Evolutionary conservation across 2,888 invertebrate genomes (phyloP), one percentile per base, ranked within the genome.

Genomic region (Bombylius discolor): DNA sequence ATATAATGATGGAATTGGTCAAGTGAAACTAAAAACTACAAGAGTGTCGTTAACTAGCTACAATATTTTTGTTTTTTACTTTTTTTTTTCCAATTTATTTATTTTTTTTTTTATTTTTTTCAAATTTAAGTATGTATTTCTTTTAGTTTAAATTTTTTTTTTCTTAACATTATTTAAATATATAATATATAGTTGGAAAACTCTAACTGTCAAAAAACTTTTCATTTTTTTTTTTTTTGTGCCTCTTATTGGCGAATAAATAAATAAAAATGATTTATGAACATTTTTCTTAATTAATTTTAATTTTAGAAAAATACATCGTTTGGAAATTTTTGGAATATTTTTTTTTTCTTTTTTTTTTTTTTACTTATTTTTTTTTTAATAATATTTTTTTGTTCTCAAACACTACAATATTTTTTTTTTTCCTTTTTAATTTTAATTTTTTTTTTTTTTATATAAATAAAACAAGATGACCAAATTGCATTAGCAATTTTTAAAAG

Each of bases 21-120:
- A 55, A 55, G 55, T 55, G 55, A 51, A 55, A 50, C 55, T 55
- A 55, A 52, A 46, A 36, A 33, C 55, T 55, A 55, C 55, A 9
- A 55, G 39, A 36, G 54, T 55, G 55, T 50, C 32, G 55, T 55
- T 49, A 55, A 55, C 55, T 55, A 51, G 34, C 50, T 55, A 51
- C 12, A 50, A 55, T 49, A 50, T 47, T 50, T 47, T 50, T 44
- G 34, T 36, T 5, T 36, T 36, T 36, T 36, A 7, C 8, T 36
- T 36, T 36, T 36, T 7, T 8, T 36, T 36, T 36, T 36, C 34
- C 8, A 7, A 7, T 36, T 36, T 36, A 36, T 36, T 8, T 42
- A 1, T 42, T 42, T 42, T 42, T 42, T 42, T 42, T 42, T 11
- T 11, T 42, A 1, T 42, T 8, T 42, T 42, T 42, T 42, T 11